Base-by-base conservation (phyloP, 2,113 vertebrate genomes). In the Phasianus colchicus region DNA sequence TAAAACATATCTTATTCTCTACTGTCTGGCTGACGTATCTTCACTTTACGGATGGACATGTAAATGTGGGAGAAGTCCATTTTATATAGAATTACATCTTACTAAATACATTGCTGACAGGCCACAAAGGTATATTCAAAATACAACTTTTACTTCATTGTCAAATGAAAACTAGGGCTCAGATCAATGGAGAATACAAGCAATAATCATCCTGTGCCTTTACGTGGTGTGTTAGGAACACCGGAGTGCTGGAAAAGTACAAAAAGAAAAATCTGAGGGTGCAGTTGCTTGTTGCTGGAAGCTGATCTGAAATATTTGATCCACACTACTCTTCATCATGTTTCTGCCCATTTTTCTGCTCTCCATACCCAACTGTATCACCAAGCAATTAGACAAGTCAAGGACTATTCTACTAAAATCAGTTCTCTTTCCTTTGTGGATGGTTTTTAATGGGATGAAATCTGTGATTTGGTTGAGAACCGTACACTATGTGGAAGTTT, bases 1-100 rank as follows among this genome's bases (percentile, higher is more conserved):
- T 74, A 60, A 86, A 73, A 74, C 81, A 90, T 83, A 93, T 94
- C 88, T n/a, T 88, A 90, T 57, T 67, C 52, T 73, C 54, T 90
- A 60, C 83, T 54, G n/a, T 47, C 88, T 92, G 82, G 21, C 54
- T 85, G 47, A 88, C 66, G 71, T 50, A 75, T 38, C 30, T 71
- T 86, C 88, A 66, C 34, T 25, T 95, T 92, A 79, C 83, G 61
- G 91, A 92, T 27, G 84, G 18, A n/a, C 43, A 81, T 88, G n/a
- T 30, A 87, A 92, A 83, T n/a, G 78, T 10, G 13, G 57, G 79
- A 78, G 40, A 73, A 85, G 92, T 13, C 6, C 22, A 3, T 81
- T 84, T 88, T 73, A 48, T 65, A 42, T 32, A 86, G 19, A n/a
- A 45, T 29, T 52, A 74, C 13, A 69, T 75, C 60, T 52, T 52